Base-by-base conservation (phyloP, 2,888 invertebrate genomes). In the Tenthredo amoena region DNA sequence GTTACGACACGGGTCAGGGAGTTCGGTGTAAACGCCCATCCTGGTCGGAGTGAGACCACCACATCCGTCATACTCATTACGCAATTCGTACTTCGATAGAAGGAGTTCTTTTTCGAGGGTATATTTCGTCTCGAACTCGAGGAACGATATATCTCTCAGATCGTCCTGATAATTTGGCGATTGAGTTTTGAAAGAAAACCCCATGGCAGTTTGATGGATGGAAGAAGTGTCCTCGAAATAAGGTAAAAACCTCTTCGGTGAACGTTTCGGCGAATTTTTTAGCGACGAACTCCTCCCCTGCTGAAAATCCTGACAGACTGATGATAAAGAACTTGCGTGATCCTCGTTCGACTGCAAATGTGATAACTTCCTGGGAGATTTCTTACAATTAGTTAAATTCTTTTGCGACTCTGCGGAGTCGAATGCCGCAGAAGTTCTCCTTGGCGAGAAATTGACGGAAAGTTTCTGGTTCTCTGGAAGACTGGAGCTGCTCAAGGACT, bases 71-170 rank as follows among this genome's bases (percentile, higher is more conserved):
- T 90, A 79, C 72, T 90, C 90, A 12, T 89, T 87, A 10, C 88
- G 86, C 21, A 88, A 86, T 26, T 91, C 90, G 43, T 89, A 89
- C 40, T 87, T 87, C 47, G 91, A 88, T n/a, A 83, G 15, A 85
- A 88, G 88, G 84, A 91, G 84, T 84, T 92, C 91, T 85, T 92
- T 92, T 84, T 92, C 92, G 68, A 92, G 77, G 37, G 89, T 92
- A 84, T 92, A 92, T 1, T 92, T 85, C 10, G 91, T 89, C 79
- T 92, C 92, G 86, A 92, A 92, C 76, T 92, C 91, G 26, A 92
- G 84, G 58, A 92, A 92, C 31, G 92, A 92, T 89, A 92, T 90
- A 12, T 71, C 87, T 37, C 83, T 62, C 26, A 87, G 85, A 26
- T 89, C 89, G 62, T 89, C 86, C 62, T 86, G 83, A 50, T 87